A percentile compares a stretch with the other conserved stretches of the same genome.
These are phyloP conservation scores for Thalpophila matura DNA, from an alignment of 2,888 invertebrate species.

Conservation along the genomic window DNA sequence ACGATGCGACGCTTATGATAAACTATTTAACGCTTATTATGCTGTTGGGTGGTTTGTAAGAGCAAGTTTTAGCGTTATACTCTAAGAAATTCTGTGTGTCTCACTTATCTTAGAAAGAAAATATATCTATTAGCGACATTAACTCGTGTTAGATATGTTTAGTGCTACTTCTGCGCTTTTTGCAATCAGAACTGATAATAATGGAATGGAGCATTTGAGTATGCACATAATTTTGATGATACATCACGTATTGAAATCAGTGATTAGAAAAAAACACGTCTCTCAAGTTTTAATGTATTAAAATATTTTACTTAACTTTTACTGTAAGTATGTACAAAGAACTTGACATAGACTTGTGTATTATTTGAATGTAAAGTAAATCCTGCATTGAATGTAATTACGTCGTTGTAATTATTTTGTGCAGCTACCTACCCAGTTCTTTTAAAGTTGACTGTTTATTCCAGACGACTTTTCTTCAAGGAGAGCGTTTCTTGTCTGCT, in stretches of 20 bases:
- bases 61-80: background rate
- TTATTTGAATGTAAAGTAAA: conserved; percentile 39
- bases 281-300: background rate
- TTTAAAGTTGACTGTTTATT: conserved; percentile 38
- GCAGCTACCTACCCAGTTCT: conserved; percentile 29
- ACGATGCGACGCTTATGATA: conserved; percentile 39
- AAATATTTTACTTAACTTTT: background rate
- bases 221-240: background rate
- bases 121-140: too few relatives aligned
- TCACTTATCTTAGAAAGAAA: too few relatives aligned
- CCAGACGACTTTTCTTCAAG: conserved; percentile 38
- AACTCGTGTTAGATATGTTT: too few relatives aligned
- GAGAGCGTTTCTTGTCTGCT: conserved; percentile 21
- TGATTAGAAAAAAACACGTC: conserved; percentile 16
- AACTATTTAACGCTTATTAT: conserved; percentile 45
- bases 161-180: background rate
- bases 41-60: background rate
- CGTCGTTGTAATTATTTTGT: conserved; percentile 41
- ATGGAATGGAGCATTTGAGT: background rate
- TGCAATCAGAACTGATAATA: background rate
- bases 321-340: conserved; percentile 1
- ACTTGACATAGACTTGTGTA: conserved; percentile 21
- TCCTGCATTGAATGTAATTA: conserved; percentile 43
- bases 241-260: conserved; percentile 15
- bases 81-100: too few relatives aligned